Evolutionary conservation across 2,888 invertebrate genomes (phyloP).

Genomic region (Coenonympha glycerion): DNA sequence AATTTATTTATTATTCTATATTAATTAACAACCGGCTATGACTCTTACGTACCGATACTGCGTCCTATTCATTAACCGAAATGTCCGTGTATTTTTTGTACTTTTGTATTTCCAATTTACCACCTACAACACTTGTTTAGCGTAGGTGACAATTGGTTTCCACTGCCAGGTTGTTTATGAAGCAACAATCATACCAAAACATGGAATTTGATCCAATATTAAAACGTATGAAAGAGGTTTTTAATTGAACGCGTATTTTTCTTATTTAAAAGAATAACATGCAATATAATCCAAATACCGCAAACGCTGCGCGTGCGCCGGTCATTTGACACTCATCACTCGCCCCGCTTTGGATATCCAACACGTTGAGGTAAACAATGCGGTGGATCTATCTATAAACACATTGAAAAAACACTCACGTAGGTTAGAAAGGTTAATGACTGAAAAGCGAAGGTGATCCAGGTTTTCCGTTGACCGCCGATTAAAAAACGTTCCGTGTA

Average conservation of each 20-base stretch:
- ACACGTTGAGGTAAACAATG: slow-evolving; percentile 18
- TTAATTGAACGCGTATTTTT: neutral
- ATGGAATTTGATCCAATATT: too few relatives aligned
- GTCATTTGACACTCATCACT: slow-evolving; percentile 16
- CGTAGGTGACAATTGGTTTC: too few relatives aligned
- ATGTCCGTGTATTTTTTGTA: too few relatives aligned
- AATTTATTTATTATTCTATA: too few relatives aligned
- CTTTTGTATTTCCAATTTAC: too few relatives aligned
- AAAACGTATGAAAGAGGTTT: too few relatives aligned
- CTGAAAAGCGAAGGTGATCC: neutral
- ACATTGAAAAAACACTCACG: slow-evolving; percentile 10
- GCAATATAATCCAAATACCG: slow-evolving; percentile 7
- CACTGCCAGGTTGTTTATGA: too few relatives aligned
- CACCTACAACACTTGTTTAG: too few relatives aligned
- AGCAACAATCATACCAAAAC: too few relatives aligned
- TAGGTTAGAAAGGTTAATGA: slow-evolving; percentile 11
- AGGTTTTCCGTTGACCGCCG: neutral
- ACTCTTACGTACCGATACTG: too few relatives aligned
- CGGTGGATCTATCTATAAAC: slow-evolving; percentile 22
- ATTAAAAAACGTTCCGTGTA: neutral
- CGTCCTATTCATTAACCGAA: too few relatives aligned
- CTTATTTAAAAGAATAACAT: neutral
- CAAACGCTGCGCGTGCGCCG: slow-evolving; percentile 16
- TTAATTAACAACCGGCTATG: too few relatives aligned
- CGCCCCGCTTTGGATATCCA: slow-evolving; percentile 15